These are phyloP conservation scores for Heterochromis multidens DNA, from an alignment of 2,113 vertebrate species.

Conservation along the genomic window DNA sequence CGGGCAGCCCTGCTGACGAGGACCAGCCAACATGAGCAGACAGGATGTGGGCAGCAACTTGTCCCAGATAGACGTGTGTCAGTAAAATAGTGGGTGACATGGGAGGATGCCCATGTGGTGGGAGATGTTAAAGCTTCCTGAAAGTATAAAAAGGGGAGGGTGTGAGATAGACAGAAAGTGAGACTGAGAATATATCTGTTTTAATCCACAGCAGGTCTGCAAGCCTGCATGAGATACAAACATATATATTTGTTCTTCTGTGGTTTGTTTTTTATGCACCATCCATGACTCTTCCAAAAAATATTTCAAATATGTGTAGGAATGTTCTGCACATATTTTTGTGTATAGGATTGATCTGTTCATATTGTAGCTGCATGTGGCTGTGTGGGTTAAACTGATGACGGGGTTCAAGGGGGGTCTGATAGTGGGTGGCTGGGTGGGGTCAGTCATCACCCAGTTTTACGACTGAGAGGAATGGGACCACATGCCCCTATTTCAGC, in stretches of 20 bases:
- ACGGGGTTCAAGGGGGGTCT: neutral
- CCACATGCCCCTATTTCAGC: conserved; percentile 40
- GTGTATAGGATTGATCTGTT: neutral
- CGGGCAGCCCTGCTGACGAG: conserved; percentile 45
- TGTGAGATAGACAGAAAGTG: neutral
- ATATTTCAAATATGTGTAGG: too few species aligned
- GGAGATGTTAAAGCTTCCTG: conserved; percentile 66
- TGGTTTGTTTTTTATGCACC: neutral
- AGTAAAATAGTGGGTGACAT: conserved; percentile 54
- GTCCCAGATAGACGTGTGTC: conserved; percentile 67
- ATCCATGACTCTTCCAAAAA: neutral
- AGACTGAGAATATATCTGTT: neutral
- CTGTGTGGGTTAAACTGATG: neutral
- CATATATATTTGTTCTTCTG: neutral
- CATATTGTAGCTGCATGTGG: neutral
- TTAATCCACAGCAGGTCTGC: neutral
- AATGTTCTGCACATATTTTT: too few species aligned
- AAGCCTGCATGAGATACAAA: neutral
- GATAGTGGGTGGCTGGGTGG: neutral
- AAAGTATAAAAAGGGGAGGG: conserved; percentile 50
- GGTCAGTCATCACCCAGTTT: conserved; percentile 36
- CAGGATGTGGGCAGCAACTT: conserved; percentile 61
- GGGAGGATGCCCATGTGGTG: conserved; percentile 46
- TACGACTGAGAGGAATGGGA: conserved; percentile 43
- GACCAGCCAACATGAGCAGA: conserved; percentile 53